Base-by-base conservation (phyloP, 2,797 vertebrate species). In the Gymnocypris eckloni region DNA sequence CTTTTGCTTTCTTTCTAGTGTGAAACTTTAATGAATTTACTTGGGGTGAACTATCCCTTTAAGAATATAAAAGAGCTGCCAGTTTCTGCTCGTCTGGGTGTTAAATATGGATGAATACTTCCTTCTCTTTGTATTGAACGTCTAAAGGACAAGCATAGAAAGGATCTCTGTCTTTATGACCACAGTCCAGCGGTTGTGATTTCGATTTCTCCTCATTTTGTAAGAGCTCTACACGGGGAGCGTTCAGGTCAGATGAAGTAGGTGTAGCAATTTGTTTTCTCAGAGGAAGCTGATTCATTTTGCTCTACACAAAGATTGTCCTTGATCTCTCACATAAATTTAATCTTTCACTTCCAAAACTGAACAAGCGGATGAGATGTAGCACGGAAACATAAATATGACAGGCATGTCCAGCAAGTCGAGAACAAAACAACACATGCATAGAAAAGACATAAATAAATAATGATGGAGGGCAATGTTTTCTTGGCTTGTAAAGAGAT, bases 71-170 rank as follows among this genome's bases (percentile, higher is more conserved):
- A 72, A 72, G 54, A 56, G 54, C 22, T 76, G 28, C 18, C 52
- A 71, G 52, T 50, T 33, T 77, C 33, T 25, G 59, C n/a, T 71
- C 0, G 11, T 82, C 33, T 67, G 50, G 28, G 48, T 82, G 69
- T 79, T 64, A 78, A 81, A 84, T 80, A 85, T 81, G 28, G 64
- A 85, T 85, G 71, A 48, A 59, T 77, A 41, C 41, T 45, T 13
- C 48, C n/a, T 37, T 69, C 56, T 79, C 50, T 81, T 45, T 71
- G 12, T 78, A 73, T 22, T 56, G 70, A 80, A 83, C 56, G 22
- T 82, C 81, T 73, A 59, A 72, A 76, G 76, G 75, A 66, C 82
- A 66, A 43, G 52, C 66, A 50, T 18, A 52, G 69, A 83, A 48
- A 70, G 7, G 2, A 25, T 69, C 59, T 76, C 59, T 48, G 72